Evolutionary conservation across 2,888 invertebrate species (phyloP), one percentile per base, ranked within the genome.

Genomic region (Cosmorhoe ocellata): DNA sequence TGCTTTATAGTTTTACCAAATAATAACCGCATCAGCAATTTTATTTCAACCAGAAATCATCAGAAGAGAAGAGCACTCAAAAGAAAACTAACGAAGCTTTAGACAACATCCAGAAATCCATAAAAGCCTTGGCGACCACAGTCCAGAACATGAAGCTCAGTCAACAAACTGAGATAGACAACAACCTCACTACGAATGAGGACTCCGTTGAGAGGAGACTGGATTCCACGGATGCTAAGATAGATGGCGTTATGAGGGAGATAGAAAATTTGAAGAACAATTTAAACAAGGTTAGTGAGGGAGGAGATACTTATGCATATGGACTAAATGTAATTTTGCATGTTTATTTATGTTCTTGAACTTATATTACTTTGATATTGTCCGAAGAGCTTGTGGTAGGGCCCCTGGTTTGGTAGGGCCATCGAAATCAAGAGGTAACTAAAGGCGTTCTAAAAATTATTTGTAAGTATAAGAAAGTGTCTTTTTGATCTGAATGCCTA

Each of bases 31-130:
- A 45, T 49, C 41, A 53, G 53, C 53, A 48, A 53, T 53, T 53
- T 53, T 39, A 40, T 55, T 58, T 50, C 43, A 48, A 53, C 38
- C 68, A 94, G 92, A 93, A 91, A 77, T 94, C 94, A 66, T 94
- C 94, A 71, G 84, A 92, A 48, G 94, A 94, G 65, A 91, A 92
- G 57, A 84, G 87, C 32, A 92, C 93, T 40, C 88, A 93, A 58
- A 92, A 92, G 66, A 93, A 93, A 69, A 93, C 92, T 0, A 89
- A 91, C 40, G 93, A 93, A 52, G 87, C 91, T 1, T 79, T 94
- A 22, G 81, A 79, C 14, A 76, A 72, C 11, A 87, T 90, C 40
- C 81, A 86, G 62, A 81, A 81, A 39, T 77, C 81, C 1, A 58
- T 89, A 11, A 76, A 79, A 39, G 44, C 74, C 1, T 63, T 88